Evolutionary conservation across 1,140 invertebrate species (phyloP), one percentile per base, ranked within the genome.

Genomic region (Drosophila pachea): DNA sequence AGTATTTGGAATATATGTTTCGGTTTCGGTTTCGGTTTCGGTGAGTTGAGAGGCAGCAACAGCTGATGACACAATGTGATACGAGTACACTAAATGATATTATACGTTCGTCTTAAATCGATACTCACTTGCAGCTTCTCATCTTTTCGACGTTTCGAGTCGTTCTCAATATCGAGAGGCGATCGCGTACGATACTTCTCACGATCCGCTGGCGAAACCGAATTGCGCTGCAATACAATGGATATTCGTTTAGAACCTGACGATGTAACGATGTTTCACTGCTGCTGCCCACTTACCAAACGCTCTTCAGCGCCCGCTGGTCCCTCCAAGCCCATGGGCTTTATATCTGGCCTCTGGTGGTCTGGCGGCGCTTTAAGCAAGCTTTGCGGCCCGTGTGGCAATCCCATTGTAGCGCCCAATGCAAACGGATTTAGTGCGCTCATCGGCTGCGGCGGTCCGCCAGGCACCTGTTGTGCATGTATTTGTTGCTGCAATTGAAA

Each of bases 191-290:
- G 92, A 90, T 96, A 97, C 89, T 97, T 97, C 87, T 97, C 95
- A 68, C 96, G 91, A 84, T 97, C 96, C 50, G 94, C 95, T 1
- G 96, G 96, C 1, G 96, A 97, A 89, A 97, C 95, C 59, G 96
- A 97, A 87, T 94, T 92, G 68, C 93, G 91, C 92, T 93, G 79
- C 32, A 76, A 61, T 5, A 67, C 36, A n/a, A 33, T 38, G 43
- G 45, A n/a, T 8, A 42, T 50, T 60, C 22, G 33, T 11, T 53
- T 53, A 52, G 32, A 14, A 43, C 42, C 16, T 45, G 7, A 6
- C 33, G 22, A n/a, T n/a, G 22, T 7, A n/a, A 14, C 48, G 9
- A 4, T 48, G 40, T 9, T 45, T 2, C 12, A 8, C n/a, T 36
- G 16, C 14, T 4, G 4, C 8, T 31, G 22, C 22, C 22, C 22